Evolutionary conservation across 2,888 invertebrate species (phyloP).

Genomic region (Synergus japonicus): DNA sequence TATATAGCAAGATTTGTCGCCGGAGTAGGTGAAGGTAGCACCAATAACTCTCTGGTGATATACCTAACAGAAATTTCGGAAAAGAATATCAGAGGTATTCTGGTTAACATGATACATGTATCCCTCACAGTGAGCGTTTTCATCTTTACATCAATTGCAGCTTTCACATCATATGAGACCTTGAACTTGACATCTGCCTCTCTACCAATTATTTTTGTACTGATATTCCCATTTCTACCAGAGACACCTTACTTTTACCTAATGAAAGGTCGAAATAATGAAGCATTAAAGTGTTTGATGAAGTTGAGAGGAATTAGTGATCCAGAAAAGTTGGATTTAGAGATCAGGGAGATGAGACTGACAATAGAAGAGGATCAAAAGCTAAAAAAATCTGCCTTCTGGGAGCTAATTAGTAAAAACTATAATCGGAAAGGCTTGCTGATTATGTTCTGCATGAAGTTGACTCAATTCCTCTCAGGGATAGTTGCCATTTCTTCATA

Average conservation of each 20-base stretch:
- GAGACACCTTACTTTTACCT: slow-evolving; percentile 83
- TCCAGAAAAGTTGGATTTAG: slow-evolving; percentile 79
- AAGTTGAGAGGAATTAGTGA: slow-evolving; percentile 78
- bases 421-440: slow-evolving; percentile 81
- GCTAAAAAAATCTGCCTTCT: too few species aligned
- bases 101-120: slow-evolving; percentile 70
- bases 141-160: slow-evolving; percentile 71
- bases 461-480: slow-evolving; percentile 82
- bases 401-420: slow-evolving; percentile 77
- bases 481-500: slow-evolving; percentile 81
- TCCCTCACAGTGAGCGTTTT: not conserved
- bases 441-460: slow-evolving; percentile 81
- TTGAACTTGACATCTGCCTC: slow-evolving; percentile 79
- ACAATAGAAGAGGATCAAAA: slow-evolving; percentile 77
- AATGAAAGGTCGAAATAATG: slow-evolving; percentile 78
- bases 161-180: slow-evolving; percentile 77
- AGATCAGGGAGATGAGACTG: slow-evolving; percentile 79
- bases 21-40: slow-evolving; percentile 77
- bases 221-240: slow-evolving; percentile 81
- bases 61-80: slow-evolving; percentile 82
- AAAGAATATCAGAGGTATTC: slow-evolving; percentile 79
- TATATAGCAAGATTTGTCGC: slow-evolving; percentile 76
- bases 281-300: slow-evolving; percentile 80
- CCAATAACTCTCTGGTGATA: slow-evolving; percentile 79
- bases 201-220: slow-evolving; percentile 80